These are phyloP conservation scores for Borostomias antarcticus DNA, from an alignment of 2,797 vertebrate species.

Conservation along the genomic window DNA sequence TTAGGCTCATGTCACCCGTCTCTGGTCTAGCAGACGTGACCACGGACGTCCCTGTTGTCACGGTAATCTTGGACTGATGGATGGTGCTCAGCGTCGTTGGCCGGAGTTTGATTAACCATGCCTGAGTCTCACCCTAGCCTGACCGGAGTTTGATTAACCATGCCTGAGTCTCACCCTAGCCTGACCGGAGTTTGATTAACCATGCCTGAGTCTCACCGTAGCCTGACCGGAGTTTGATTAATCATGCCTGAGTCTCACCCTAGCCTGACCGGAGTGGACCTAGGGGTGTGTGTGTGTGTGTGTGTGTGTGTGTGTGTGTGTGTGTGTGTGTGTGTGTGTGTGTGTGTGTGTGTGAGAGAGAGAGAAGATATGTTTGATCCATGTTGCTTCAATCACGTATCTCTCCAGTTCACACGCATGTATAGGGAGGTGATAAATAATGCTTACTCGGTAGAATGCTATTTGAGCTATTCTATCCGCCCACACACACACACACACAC, in stretches of 20 bases:
- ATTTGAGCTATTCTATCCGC: constrained; percentile 10
- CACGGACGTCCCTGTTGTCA: not conserved
- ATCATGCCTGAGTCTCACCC: constrained; percentile 2
- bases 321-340: constrained; percentile 10
- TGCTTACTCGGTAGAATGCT: constrained; percentile 25
- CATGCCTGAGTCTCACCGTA: not conserved
- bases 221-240: constrained; percentile 7
- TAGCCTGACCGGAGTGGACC: constrained; percentile 7
- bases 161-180: too few species aligned
- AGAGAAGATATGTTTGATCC: not conserved
- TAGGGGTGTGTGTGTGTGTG: constrained; percentile 2
- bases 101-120: too few species aligned
- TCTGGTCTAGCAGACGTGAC: not conserved
- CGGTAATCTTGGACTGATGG: constrained; percentile 9
- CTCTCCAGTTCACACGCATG: not conserved
- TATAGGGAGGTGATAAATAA: constrained; percentile 7
- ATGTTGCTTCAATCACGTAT: not conserved
- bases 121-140: too few species aligned
- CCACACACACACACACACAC: constrained; percentile 29
- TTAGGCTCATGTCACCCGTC: not conserved
- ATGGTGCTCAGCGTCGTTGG: not conserved
- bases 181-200: constrained; percentile 5
- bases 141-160: too few species aligned
- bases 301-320: constrained; percentile 21
- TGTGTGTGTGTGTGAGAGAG: constrained; percentile 8